These are phyloP conservation scores for Chalcosyrphus nemorum DNA, from an alignment of 2,888 invertebrate genomes.

Conservation along the genomic window DNA sequence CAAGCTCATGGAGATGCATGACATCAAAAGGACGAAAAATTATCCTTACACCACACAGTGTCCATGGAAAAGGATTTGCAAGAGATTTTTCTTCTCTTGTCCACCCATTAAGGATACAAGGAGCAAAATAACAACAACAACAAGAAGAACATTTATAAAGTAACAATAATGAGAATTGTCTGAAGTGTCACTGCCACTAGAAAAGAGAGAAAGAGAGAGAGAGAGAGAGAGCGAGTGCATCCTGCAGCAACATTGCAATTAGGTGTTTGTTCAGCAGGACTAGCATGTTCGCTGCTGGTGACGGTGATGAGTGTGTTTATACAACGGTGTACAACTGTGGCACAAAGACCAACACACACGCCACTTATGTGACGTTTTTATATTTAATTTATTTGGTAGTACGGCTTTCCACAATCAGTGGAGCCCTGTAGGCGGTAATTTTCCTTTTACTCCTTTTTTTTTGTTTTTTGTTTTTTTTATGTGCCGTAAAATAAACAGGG, in stretches of 20 bases:
- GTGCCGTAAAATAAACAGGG: constrained; percentile 35
- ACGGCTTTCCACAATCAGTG: constrained; percentile 56
- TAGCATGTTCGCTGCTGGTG: constrained; percentile 26
- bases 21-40: background rate
- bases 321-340: background rate
- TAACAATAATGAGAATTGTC: constrained; percentile 72
- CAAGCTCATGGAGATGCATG: background rate
- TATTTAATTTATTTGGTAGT: constrained; percentile 66
- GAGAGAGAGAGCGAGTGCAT: constrained; percentile 31
- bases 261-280: constrained; percentile 61
- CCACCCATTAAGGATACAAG: background rate
- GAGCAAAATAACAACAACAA: background rate
- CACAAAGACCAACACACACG: constrained; percentile 27
- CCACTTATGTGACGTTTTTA: constrained; percentile 49
- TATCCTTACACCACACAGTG: background rate
- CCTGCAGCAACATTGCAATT: constrained; percentile 66
- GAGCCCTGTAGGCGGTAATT: constrained; percentile 31
- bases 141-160: constrained; percentile 37
- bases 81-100: constrained; percentile 10
- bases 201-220: too few relatives aligned
- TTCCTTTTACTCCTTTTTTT: constrained; percentile 11
- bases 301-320: constrained; percentile 10
- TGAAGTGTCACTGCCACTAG: constrained; percentile 62
- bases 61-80: constrained; percentile 6
- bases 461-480: constrained; percentile 7